Evolutionary conservation across 2,888 invertebrate species (phyloP).

Genomic region (Chromoteleia sp.): DNA sequence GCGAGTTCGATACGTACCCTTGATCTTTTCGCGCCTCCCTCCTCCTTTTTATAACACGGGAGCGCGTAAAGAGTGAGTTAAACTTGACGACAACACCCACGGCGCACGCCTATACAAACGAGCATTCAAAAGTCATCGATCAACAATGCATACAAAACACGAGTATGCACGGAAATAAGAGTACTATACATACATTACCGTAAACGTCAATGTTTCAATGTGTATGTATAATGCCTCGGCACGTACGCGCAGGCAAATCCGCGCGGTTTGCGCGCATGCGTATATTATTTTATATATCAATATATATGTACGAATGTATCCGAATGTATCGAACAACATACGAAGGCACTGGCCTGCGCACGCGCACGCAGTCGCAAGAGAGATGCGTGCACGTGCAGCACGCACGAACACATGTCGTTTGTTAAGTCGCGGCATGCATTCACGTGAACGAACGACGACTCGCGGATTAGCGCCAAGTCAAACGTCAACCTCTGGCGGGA

Average conservation of each 20-base stretch:
- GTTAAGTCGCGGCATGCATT: neutral
- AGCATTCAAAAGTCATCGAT: neutral
- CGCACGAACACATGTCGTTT: conserved; percentile 22
- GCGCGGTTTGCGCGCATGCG: conserved; percentile 4
- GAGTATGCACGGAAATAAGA: neutral
- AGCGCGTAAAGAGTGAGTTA: conserved; percentile 73
- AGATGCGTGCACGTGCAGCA: conserved; percentile 58
- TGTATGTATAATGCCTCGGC: neutral
- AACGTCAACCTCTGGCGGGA: conserved; percentile 77
- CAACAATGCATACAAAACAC: neutral
- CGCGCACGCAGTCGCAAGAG: conserved; percentile 15
- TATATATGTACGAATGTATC: conserved; percentile 66
- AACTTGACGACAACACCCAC: conserved; percentile 24
- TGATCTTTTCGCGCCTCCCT: conserved; percentile 74
- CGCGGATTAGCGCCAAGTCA: conserved; percentile 39
- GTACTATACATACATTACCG: neutral
- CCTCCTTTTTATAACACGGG: conserved; percentile 77
- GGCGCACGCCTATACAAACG: neutral
- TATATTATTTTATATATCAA: conserved; percentile 65
- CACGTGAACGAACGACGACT: conserved; percentile 6
- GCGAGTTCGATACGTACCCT: conserved; percentile 51
- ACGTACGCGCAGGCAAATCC: conserved; percentile 5
- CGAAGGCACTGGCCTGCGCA: conserved; percentile 42
- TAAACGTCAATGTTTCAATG: neutral
- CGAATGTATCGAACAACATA: conserved; percentile 50